Conservation (phyloP, 2,888 invertebrate species). For the Lepidocyrtinus sp. region DNA sequence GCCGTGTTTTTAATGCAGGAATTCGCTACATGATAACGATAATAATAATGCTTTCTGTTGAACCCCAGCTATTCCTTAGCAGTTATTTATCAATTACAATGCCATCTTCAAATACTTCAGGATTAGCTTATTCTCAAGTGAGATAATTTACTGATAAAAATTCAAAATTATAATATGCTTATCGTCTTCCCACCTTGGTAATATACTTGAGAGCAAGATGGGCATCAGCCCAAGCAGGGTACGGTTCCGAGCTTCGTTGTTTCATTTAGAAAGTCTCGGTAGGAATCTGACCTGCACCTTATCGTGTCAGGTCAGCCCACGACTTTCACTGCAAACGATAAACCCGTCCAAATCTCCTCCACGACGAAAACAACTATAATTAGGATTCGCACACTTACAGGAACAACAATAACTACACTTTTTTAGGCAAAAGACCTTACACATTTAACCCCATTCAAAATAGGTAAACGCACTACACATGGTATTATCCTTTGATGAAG, state of each 20-base stretch:
- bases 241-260: constrained; percentile 64
- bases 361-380: constrained; percentile 16
- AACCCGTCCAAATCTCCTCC: constrained; percentile 31
- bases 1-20: no score
- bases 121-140: no score
- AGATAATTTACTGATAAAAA: no score
- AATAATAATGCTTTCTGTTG: no score
- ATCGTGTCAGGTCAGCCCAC: constrained; percentile 51
- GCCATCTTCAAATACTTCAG: no score
- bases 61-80: no score
- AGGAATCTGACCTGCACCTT: constrained; percentile 50
- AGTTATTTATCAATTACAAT: no score
- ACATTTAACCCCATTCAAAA: constrained; percentile 55
- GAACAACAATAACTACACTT: not conserved
- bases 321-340: constrained; percentile 37
- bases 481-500: constrained; percentile 5
- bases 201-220: constrained; percentile 69
- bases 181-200: constrained; percentile 61
- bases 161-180: no score
- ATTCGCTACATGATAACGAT: no score
- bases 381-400: not conserved
- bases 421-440: not conserved
- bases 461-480: constrained; percentile 49
- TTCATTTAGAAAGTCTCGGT: constrained; percentile 62
- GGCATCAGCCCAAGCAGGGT: constrained; percentile 70